A percentile compares a stretch with the other conserved stretches of the same genome.
phyloP scores from a whole-genome alignment of 2,113 vertebrate species.

The Sula dactylatra region DNA sequence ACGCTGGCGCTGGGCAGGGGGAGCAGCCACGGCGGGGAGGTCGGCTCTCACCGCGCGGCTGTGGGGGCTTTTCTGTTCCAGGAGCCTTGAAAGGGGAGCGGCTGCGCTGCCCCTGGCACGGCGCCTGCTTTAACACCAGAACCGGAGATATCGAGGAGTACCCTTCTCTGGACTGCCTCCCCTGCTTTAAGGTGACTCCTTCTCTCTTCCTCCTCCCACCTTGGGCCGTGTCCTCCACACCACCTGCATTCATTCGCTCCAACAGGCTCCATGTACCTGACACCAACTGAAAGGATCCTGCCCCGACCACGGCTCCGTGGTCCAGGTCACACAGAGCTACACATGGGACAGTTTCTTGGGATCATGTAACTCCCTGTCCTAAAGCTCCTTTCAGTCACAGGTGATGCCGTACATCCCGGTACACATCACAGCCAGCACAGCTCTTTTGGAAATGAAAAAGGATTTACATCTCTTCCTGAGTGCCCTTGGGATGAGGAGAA shows the following conservation, averaged over 20 bases:
- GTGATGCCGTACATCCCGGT: not conserved
- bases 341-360: not conserved
- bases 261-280: not conserved
- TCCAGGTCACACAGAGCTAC: not conserved
- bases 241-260: not conserved
- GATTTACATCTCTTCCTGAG: not conserved
- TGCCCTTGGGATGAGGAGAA: not conserved
- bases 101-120: slow-evolving; percentile 87
- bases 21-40: fast-evolving
- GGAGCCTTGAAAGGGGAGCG: slow-evolving; percentile 77
- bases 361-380: not conserved
- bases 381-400: not conserved
- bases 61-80: not conserved
- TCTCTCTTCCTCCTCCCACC: not conserved
- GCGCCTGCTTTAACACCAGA: slow-evolving; percentile 83
- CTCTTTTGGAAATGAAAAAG: not conserved
- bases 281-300: not conserved
- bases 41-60: not conserved
- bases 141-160: slow-evolving; percentile 90
- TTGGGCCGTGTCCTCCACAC: too few species aligned
- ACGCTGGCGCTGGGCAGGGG: not conserved
- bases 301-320: not conserved
- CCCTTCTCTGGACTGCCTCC: slow-evolving; percentile 82
- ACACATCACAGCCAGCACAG: not conserved
- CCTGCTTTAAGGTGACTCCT: slow-evolving; percentile 61